phyloP scores from a whole-genome alignment of 2,113 vertebrate genomes.

The Balaeniceps rex region DNA sequence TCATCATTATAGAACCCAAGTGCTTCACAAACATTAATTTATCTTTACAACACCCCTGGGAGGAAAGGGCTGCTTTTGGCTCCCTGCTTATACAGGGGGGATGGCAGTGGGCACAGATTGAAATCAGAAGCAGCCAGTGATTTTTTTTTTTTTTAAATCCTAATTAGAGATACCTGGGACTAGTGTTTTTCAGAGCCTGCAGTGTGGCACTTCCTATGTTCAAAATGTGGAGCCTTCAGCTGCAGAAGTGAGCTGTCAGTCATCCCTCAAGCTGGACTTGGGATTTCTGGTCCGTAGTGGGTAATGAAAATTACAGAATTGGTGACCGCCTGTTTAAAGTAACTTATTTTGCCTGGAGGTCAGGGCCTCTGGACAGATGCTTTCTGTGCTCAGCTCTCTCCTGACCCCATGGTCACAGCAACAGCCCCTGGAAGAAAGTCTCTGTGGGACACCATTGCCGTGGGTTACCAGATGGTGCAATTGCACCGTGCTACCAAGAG shows the following conservation, averaged over 20 bases:
- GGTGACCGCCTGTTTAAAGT: not conserved
- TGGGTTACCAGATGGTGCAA: not conserved
- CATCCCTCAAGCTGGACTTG: not conserved
- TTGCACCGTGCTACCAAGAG: not conserved
- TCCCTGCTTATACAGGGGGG: not conserved
- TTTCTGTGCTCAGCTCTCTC: not conserved
- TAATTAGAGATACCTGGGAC: not conserved
- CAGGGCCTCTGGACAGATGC: not conserved
- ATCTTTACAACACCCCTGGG: not conserved
- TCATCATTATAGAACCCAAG: not conserved
- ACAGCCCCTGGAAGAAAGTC: not conserved
- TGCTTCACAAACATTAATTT: conserved; percentile 35
- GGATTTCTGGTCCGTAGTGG: not conserved
- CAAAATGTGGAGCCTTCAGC: not conserved
- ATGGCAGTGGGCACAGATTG: not conserved
- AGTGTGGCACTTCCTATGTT: not conserved
- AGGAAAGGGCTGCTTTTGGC: not conserved
- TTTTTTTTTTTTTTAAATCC: not conserved
- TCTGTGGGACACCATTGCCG: not conserved
- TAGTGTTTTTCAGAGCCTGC: not conserved
- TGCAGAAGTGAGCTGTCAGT: not conserved
- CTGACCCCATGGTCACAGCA: not conserved
- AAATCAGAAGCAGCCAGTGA: not conserved
- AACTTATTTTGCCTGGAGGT: not conserved
- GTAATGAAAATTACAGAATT: not conserved